A percentile compares a stretch with the other conserved stretches of the same genome.
Conservation (phyloP, 2,888 invertebrate species). For the Petrolisthes manimaculis region DNA sequence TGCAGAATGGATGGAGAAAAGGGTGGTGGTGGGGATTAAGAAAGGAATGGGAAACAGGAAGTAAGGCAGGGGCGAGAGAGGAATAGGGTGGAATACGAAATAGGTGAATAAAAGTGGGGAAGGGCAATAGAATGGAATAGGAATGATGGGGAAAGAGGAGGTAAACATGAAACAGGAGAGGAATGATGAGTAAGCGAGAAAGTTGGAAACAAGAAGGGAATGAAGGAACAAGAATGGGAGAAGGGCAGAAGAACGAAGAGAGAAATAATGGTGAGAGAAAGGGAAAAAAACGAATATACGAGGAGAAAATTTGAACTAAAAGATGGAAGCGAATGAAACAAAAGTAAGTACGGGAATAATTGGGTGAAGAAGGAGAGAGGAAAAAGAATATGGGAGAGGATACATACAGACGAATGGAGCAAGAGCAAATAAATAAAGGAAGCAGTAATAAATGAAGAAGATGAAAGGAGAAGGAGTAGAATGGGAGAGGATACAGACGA, state of each 20-base stretch:
- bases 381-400: neutral
- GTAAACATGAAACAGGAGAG: neutral
- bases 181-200: neutral
- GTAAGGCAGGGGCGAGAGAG: neutral
- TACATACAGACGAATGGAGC: neutral
- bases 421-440: no score
- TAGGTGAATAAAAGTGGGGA: neutral
- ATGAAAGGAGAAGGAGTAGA: no score
- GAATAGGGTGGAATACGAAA: neutral
- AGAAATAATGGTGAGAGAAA: neutral
- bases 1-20: neutral
- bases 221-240: no score
- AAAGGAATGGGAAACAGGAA: neutral
- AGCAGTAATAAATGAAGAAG: no score
- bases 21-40: neutral
- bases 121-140: neutral
- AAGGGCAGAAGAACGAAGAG: no score
- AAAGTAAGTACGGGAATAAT: no score
- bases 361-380: neutral
- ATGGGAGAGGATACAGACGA: no score
- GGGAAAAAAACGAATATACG: neutral
- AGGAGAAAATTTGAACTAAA: neutral
- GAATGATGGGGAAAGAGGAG: neutral
- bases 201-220: neutral
- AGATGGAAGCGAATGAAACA: no score